These are phyloP conservation scores for Gymnobelideus leadbeateri DNA, from an alignment of 2,113 vertebrate species.

Conservation along the genomic window DNA sequence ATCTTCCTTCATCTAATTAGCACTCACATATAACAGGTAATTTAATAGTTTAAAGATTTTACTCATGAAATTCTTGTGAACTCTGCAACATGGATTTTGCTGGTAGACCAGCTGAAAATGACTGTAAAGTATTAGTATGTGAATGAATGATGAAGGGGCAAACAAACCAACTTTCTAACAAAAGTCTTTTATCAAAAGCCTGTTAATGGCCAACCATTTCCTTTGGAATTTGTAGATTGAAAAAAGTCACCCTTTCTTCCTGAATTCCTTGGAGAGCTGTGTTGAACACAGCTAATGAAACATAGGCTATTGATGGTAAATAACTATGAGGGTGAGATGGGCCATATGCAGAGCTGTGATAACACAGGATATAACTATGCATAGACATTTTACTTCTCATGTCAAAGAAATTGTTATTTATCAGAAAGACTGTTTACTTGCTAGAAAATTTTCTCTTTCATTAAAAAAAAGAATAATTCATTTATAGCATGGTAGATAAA, in stretches of 20 bases:
- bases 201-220: neutral
- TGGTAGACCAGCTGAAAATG: slow-evolving; percentile 49
- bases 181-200: neutral
- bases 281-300: slow-evolving; percentile 11
- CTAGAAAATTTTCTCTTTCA: neutral
- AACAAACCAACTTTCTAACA: slow-evolving; percentile 33
- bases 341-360: neutral
- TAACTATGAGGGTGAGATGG: neutral
- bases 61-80: slow-evolving; percentile 26
- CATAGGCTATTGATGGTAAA: neutral
- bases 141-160: neutral
- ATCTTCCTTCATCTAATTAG: neutral
- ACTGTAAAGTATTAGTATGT: slow-evolving; percentile 25
- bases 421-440: slow-evolving; percentile 33
- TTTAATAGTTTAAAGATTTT: neutral
- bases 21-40: neutral
- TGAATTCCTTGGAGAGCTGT: neutral
- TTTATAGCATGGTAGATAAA: neutral
- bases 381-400: slow-evolving; percentile 34
- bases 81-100: slow-evolving; percentile 10
- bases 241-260: neutral
- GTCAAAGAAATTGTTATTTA: slow-evolving; percentile 23
- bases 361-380: neutral
- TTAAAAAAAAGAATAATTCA: slow-evolving; percentile 26
- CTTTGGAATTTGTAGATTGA: slow-evolving; percentile 22